Conservation (phyloP, 2,888 invertebrate species). For the Priocnemis perturbator region DNA sequence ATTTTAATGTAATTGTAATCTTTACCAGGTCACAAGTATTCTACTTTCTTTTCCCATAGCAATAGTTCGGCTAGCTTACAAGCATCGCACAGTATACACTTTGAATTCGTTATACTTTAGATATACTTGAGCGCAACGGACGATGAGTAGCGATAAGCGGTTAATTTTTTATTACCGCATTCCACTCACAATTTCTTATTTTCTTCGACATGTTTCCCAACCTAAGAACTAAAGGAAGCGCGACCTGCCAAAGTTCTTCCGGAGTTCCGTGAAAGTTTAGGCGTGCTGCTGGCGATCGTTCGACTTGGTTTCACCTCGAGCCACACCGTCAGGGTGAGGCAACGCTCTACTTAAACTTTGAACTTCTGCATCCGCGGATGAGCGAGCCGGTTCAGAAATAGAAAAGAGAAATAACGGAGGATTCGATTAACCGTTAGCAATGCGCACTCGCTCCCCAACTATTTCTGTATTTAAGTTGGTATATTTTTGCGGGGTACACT, state of each 20-base stretch:
- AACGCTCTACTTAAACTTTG: slow-evolving; percentile 12
- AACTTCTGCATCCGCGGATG: slow-evolving; percentile 6
- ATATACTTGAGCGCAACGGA: too few relatives aligned
- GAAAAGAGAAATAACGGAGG: background rate
- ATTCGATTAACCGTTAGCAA: slow-evolving; percentile 1
- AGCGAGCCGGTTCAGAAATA: background rate
- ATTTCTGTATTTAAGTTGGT: too few relatives aligned
- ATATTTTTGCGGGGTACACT: too few relatives aligned
- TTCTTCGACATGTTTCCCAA: background rate
- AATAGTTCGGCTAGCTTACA: too few relatives aligned
- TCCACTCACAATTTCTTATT: too few relatives aligned
- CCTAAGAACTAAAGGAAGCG: background rate
- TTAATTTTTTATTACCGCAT: too few relatives aligned
- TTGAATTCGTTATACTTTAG: too few relatives aligned
- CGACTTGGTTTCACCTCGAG: slow-evolving; percentile 17
- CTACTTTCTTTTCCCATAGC: too few relatives aligned
- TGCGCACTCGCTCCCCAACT: background rate
- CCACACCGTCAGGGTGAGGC: background rate
- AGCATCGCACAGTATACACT: too few relatives aligned
- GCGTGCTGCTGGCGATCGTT: slow-evolving; percentile 7
- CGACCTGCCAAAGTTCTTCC: slow-evolving; percentile 1
- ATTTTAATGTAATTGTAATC: too few relatives aligned
- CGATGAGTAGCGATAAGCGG: too few relatives aligned
- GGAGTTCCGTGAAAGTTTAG: slow-evolving; percentile 11
- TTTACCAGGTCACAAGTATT: too few relatives aligned